Base-by-base conservation (phyloP, 2,797 vertebrate species). In the Lithobates pipiens region DNA sequence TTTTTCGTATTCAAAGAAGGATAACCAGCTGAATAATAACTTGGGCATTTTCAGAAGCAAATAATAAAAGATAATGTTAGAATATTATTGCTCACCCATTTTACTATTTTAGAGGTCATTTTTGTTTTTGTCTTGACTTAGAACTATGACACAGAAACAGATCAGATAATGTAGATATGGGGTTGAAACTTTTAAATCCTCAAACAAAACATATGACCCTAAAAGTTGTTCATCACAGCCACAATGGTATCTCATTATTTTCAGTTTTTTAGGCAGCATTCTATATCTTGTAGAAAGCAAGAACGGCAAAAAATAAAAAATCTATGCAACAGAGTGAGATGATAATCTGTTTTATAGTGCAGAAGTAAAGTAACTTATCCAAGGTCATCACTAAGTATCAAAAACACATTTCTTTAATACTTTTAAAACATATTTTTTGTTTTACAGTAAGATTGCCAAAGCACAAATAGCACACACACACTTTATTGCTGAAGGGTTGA, bases 201-300 rank as follows among this genome's bases (percentile, higher is more conserved):
- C 27, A 79, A 80, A 39, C 36, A 63, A n/a, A 34, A 42, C 42
- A 74, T 74, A 15, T 74, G 72, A 74, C 72, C 72, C 72, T 74
- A 74, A 50, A 74, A n/a, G 39, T 50, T 50, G 72, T 76, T 57
- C 74, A 76, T 57, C 74, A 76, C 46, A 57, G 27, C 15, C 46
- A 76, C 46, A 76, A 65, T 63, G 32, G 46, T 32, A 25, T 80
- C 67, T 80, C 78, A 72, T 80, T 80, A 80, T 80, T 80, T 80
- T 34, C 34, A 27, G 16, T 27, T 80, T 25, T 25, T 44, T 46
- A 71, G 67, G n/a, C 21, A 27, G 15, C n/a, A 13, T 54, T 50
- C 23, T 50, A 74, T 29, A 74, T 65, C 25, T 44, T 32, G 15
- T 15, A 63, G 70, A 82, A 82, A 65, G 54, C 54, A 73, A 57